Evolutionary conservation across 2,888 invertebrate genomes (phyloP).

Genomic region (Latrodectus elegans): DNA sequence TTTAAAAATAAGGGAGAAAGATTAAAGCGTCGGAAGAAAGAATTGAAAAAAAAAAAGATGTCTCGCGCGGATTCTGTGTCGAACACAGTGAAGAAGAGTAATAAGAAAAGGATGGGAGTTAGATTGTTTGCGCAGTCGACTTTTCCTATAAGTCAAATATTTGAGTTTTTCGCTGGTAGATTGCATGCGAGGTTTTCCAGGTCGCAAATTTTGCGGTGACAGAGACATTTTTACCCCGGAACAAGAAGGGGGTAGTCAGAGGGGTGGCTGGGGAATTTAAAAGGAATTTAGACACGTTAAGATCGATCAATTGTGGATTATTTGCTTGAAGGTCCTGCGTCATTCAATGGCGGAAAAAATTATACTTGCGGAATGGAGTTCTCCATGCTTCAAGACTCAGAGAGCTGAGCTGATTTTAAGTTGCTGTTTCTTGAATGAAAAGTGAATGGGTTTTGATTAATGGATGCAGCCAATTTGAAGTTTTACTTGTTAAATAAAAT

Average conservation of each 20-base stretch:
- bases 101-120: slow-evolving; percentile 28
- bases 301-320: background rate
- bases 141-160: slow-evolving; percentile 51
- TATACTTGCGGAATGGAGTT: no score
- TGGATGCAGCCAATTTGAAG: no score
- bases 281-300: background rate
- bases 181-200: slow-evolving; percentile 26
- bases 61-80: background rate
- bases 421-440: no score
- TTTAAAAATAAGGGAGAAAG: background rate
- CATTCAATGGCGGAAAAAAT: no score
- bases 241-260: background rate
- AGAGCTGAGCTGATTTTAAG: no score
- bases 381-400: no score
- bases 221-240: background rate
- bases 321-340: no score
- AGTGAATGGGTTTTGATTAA: no score
- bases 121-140: slow-evolving; percentile 39
- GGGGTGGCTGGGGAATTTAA: background rate
- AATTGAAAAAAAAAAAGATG: background rate
- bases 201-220: slow-evolving; percentile 12
- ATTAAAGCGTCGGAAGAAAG: background rate
- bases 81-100: slow-evolving; percentile 15
- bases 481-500: no score
- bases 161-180: slow-evolving; percentile 28